A percentile compares a stretch with the other conserved stretches of the same genome.
Conservation (phyloP, 2,888 invertebrate species). For the Macrophya annulata region DNA sequence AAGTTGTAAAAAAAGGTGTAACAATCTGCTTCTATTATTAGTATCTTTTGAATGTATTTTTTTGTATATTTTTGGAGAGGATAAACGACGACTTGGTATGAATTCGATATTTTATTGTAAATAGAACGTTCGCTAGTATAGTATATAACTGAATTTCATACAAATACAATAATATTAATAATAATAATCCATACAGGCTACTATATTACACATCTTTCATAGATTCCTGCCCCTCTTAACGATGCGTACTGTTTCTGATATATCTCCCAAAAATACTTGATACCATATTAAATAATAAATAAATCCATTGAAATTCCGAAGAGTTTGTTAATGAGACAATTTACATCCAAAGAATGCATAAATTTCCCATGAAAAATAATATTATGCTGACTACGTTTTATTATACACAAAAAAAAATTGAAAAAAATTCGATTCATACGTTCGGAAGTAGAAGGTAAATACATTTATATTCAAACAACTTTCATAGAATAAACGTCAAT, state of each 20-base stretch:
- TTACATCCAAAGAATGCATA: conserved; percentile 14
- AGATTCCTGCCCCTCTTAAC: conserved; percentile 57
- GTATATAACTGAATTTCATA: conserved; percentile 63
- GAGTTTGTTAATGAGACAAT: neutral
- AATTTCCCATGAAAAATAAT: conserved; percentile 13
- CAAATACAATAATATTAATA: conserved; percentile 63
- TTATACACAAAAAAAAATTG: neutral
- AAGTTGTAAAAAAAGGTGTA: neutral
- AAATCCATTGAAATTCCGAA: conserved; percentile 9
- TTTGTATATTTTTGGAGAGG: neutral
- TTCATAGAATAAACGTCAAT: conserved; percentile 19
- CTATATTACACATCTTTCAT: conserved; percentile 59
- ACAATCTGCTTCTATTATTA: neutral
- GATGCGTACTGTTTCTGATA: conserved; percentile 11
- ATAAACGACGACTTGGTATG: conserved; percentile 41
- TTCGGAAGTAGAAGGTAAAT: conserved; percentile 27
- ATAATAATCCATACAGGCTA: conserved; percentile 59
- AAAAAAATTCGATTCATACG: neutral
- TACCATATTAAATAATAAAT: conserved; percentile 51
- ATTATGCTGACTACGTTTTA: neutral
- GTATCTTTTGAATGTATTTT: neutral
- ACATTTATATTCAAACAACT: conserved; percentile 21
- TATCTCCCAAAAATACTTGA: conserved; percentile 59
- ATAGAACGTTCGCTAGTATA: conserved; percentile 61
- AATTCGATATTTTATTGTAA: conserved; percentile 66